Conservation (phyloP, 2,113 vertebrate species). For the Neodon shergylaensis region DNA sequence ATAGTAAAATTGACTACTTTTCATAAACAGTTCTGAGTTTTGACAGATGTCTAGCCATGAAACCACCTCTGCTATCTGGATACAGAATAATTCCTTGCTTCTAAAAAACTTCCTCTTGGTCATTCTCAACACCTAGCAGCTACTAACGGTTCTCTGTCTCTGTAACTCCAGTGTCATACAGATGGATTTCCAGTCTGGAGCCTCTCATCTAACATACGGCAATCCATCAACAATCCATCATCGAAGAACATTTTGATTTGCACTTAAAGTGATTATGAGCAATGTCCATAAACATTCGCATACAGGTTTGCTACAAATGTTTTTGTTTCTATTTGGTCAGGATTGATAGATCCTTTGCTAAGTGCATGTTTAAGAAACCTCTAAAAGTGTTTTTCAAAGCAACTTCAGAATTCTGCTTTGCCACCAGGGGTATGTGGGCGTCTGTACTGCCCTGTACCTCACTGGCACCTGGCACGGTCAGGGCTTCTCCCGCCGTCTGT, state of each 20-base stretch:
- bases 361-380: not conserved
- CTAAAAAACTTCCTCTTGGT: not conserved
- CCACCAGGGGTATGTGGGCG: not conserved
- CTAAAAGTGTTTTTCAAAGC: not conserved
- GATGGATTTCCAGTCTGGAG: not conserved
- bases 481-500: not conserved
- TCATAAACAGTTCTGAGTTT: not conserved
- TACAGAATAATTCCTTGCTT: not conserved
- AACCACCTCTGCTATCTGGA: not conserved
- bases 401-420: not conserved
- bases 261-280: not conserved
- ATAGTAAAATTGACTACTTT: conserved; percentile 42
- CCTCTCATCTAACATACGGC: not conserved
- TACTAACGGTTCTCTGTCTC: not conserved
- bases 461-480: not conserved
- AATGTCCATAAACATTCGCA: conserved; percentile 13
- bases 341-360: not conserved
- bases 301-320: not conserved
- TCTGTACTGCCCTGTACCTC: not conserved
- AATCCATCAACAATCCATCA: not conserved
- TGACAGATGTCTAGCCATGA: not conserved
- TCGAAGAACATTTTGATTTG: not conserved
- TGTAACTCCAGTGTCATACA: not conserved
- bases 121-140: not conserved
- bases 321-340: conserved; percentile 21